Evolutionary conservation across 2,113 vertebrate genomes (phyloP).

Genomic region (Aegithalos caudatus): DNA sequence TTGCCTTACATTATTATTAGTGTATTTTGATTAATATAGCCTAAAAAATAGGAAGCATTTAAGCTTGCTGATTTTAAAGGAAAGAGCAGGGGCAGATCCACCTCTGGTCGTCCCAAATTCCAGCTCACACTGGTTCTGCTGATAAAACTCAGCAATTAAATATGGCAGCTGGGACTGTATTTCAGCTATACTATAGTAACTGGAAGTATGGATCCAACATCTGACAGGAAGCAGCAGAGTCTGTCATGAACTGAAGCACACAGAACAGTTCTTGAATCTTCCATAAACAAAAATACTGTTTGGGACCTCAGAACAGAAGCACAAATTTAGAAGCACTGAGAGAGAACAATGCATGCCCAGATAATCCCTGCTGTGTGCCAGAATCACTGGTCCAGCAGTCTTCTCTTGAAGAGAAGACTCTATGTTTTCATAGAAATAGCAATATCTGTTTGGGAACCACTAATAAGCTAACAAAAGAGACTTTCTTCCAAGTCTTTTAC

Average conservation of each 20-base stretch:
- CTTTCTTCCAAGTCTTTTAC: background rate
- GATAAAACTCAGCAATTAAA: background rate
- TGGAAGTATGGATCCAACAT: background rate
- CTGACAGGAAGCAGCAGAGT: background rate
- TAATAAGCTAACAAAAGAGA: background rate
- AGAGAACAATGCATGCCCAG: background rate
- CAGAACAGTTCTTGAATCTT: background rate
- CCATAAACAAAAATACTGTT: background rate
- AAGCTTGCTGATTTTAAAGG: background rate
- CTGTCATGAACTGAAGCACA: background rate
- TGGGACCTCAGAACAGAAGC: background rate
- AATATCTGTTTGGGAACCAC: background rate
- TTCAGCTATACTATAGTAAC: background rate
- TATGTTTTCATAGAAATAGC: background rate
- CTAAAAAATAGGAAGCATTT: background rate
- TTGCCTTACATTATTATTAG: background rate
- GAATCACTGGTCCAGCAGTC: background rate
- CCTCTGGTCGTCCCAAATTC: background rate
- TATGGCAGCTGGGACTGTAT: background rate
- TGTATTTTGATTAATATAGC: background rate
- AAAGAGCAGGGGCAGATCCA: background rate
- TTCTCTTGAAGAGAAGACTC: background rate
- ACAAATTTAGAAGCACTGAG: background rate
- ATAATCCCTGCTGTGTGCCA: background rate
- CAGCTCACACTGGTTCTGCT: background rate